These are phyloP conservation scores for Mormyrops boulengeri DNA, from an alignment of 2,797 vertebrate genomes.

Conservation along the genomic window DNA sequence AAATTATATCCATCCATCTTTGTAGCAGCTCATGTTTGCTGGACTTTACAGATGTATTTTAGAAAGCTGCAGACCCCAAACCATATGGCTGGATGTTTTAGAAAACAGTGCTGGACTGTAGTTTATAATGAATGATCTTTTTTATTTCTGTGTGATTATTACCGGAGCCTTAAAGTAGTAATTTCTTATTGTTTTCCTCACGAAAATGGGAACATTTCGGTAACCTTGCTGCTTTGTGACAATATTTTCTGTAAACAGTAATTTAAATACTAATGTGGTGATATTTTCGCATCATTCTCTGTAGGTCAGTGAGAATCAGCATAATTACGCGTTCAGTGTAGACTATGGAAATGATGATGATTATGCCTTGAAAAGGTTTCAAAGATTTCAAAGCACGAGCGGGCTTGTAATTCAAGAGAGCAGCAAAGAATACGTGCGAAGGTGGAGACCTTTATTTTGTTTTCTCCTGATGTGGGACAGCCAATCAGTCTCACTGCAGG, in stretches of 20 bases:
- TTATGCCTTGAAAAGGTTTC: background rate
- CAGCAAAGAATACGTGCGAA: background rate
- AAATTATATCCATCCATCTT: slow-evolving; percentile 67
- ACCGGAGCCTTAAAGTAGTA: background rate
- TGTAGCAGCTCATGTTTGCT: slow-evolving; percentile 44
- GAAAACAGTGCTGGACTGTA: slow-evolving; percentile 49
- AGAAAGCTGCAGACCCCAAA: slow-evolving; percentile 42
- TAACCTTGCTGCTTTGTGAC: background rate
- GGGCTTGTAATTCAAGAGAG: background rate
- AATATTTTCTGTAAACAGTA: background rate
- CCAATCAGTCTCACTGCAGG: background rate
- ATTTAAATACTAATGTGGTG: background rate
- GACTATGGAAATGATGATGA: background rate
- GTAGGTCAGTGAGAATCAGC: slow-evolving; percentile 2
- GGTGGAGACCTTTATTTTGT: background rate
- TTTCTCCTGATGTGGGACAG: background rate
- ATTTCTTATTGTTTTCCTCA: background rate
- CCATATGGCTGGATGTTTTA: slow-evolving; percentile 37
- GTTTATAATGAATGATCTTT: slow-evolving; percentile 38
- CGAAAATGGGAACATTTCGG: background rate
- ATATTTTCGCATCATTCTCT: background rate
- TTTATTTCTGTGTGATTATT: slow-evolving; percentile 8
- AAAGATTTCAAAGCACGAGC: background rate
- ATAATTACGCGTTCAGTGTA: background rate
- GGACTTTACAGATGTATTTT: slow-evolving; percentile 49